These are phyloP conservation scores for Galago senegalensis DNA, from an alignment of 2,797 vertebrate species.

Conservation along the genomic window DNA sequence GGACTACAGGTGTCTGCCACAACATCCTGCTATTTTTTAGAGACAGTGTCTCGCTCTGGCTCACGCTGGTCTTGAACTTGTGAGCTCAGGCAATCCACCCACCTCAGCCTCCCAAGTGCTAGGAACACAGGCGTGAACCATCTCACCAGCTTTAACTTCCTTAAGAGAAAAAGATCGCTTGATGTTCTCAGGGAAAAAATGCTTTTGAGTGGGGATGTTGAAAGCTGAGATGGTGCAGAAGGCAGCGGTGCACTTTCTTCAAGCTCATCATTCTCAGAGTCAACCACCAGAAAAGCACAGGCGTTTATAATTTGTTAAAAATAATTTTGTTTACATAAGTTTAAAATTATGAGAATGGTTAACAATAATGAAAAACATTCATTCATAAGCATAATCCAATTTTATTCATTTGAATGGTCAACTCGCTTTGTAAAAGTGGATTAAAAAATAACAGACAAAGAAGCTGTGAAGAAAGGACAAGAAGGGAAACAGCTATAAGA, in stretches of 20 bases:
- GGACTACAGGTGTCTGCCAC: too few species aligned
- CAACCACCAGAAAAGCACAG: not conserved
- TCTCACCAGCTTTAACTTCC: constrained; percentile 7
- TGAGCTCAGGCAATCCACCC: too few species aligned
- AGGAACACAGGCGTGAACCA: too few species aligned
- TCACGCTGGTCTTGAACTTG: too few species aligned
- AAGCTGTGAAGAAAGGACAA: not conserved
- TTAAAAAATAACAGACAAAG: not conserved
- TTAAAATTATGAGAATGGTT: not conserved
- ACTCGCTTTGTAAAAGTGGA: not conserved
- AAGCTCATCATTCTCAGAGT: not conserved
- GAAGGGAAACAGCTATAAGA: not conserved
- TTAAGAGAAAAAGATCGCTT: constrained; percentile 51
- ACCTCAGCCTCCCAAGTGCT: too few species aligned
- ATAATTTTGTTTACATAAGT: constrained; percentile 8
- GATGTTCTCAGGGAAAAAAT: constrained; percentile 46
- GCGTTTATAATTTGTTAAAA: constrained; percentile 2
- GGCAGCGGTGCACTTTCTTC: not conserved
- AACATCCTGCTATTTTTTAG: too few species aligned
- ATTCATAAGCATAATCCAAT: not conserved
- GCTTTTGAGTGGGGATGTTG: constrained; percentile 31
- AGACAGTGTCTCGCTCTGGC: too few species aligned
- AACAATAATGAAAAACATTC: not conserved
- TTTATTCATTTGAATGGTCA: not conserved
- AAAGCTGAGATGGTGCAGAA: not conserved